phyloP scores from a whole-genome alignment of 2,797 vertebrate species.

The Glossophaga mutica region DNA sequence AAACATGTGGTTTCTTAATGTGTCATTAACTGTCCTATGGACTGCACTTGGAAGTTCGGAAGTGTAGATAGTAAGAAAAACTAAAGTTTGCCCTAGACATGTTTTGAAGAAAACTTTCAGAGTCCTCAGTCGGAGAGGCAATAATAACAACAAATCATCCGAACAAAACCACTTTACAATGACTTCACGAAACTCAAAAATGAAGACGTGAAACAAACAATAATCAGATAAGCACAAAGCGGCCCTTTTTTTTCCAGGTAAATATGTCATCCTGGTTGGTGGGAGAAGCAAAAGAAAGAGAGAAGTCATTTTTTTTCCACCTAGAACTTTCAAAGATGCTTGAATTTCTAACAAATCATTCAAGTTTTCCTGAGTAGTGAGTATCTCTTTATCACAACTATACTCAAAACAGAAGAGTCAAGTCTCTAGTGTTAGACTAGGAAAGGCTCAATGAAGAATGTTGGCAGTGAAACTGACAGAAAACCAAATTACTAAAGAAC shows the following conservation, averaged over 20 bases:
- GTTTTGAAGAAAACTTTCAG: not conserved
- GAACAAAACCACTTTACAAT: not conserved
- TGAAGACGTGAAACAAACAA: not conserved
- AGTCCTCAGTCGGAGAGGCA: not conserved
- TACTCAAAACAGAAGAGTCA: not conserved
- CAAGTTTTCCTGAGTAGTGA: not conserved
- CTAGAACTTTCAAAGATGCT: not conserved
- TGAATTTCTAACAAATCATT: not conserved
- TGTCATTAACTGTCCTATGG: not conserved
- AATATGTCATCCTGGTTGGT: not conserved
- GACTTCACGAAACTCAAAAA: not conserved
- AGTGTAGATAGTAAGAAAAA: not conserved
- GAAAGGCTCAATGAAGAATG: not conserved
- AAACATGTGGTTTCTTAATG: not conserved
- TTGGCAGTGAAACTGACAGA: not conserved
- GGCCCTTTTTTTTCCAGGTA: not conserved
- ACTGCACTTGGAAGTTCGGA: not conserved
- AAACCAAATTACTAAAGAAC: not conserved
- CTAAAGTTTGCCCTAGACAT: not conserved
- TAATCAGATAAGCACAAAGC: not conserved
- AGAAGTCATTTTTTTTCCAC: not conserved
- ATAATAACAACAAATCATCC: not conserved
- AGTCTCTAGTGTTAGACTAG: not conserved
- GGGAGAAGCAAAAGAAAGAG: not conserved
- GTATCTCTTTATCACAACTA: not conserved